A percentile compares a stretch with the other conserved stretches of the same genome.
phyloP scores from a whole-genome alignment of 2,888 invertebrate species.

The Alsophila aescularia region DNA sequence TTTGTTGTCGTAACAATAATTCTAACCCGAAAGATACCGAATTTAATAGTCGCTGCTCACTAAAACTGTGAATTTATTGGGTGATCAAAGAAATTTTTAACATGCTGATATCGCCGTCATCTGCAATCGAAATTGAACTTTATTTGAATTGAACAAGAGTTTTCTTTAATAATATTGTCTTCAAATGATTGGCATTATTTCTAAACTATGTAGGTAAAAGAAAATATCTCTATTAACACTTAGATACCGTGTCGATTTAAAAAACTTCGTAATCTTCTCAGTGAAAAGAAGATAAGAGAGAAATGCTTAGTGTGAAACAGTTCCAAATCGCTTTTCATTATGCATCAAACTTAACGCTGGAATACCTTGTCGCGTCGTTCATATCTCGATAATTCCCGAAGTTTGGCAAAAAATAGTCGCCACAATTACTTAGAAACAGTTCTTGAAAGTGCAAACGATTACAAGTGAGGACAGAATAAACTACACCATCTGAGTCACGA shows the following conservation, averaged over 20 bases:
- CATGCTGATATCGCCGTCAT: neutral
- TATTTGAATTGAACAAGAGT: neutral
- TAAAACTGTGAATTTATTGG: slow-evolving; percentile 34
- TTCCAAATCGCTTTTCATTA: neutral
- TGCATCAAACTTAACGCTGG: no score
- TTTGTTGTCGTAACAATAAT: slow-evolving; percentile 35
- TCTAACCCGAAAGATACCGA: slow-evolving; percentile 31
- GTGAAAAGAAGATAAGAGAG: neutral
- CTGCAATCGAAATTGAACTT: slow-evolving; percentile 1
- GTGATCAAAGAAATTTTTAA: slow-evolving; percentile 36
- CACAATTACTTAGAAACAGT: no score
- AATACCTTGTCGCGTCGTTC: no score
- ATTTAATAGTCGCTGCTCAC: slow-evolving; percentile 26
- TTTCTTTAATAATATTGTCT: neutral
- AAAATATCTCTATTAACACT: neutral
- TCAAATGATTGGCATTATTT: neutral
- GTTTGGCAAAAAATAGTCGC: no score
- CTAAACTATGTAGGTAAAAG: neutral
- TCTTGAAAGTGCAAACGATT: slow-evolving; percentile 3
- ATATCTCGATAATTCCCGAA: no score
- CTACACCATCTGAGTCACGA: slow-evolving; percentile 25
- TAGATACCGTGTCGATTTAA: neutral
- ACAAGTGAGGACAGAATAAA: slow-evolving; percentile 27
- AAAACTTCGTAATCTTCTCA: neutral
- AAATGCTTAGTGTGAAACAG: neutral